These are phyloP conservation scores for Phallusia fumigata DNA, from an alignment of 23 tunicate genomes.

Conservation along the genomic window DNA sequence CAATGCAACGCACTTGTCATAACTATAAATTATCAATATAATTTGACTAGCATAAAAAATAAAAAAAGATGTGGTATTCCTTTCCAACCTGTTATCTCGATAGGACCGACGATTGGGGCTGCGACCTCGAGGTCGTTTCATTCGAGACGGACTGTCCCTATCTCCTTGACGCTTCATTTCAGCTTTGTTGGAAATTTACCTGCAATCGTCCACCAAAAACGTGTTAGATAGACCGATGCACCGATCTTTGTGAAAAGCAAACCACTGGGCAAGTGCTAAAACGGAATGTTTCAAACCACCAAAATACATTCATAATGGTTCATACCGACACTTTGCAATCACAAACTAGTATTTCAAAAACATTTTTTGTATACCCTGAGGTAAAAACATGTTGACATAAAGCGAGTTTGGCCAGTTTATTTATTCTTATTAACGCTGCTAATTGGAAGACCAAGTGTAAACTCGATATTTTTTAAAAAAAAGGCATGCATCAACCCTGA, in stretches of 20 bases:
- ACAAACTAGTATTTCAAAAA: too few species aligned
- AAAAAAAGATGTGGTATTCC: neutral
- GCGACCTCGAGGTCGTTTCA: slow-evolving; percentile 72
- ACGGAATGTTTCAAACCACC: neutral
- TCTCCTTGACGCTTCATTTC: slow-evolving; percentile 81
- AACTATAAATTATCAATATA: too few species aligned
- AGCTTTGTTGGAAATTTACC: neutral
- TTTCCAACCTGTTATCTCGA: slow-evolving; percentile 60
- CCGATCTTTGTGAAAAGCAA: slow-evolving; percentile 1
- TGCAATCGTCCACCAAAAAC: neutral
- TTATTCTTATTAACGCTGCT: too few species aligned
- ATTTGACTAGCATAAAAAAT: neutral
- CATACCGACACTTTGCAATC: too few species aligned
- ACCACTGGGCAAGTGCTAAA: neutral
- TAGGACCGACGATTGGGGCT: slow-evolving; percentile 79
- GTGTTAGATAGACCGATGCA: neutral
- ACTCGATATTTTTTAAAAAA: too few species aligned
- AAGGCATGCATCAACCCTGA: too few species aligned
- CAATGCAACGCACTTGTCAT: too few species aligned
- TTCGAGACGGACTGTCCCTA: slow-evolving; percentile 64
- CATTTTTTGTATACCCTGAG: too few species aligned
- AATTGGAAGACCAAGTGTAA: too few species aligned
- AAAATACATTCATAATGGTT: too few species aligned
- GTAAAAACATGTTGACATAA: too few species aligned
- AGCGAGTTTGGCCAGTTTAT: too few species aligned